Evolutionary conservation across 1,140 invertebrate genomes (phyloP).

Genomic region (Diprion similis): DNA sequence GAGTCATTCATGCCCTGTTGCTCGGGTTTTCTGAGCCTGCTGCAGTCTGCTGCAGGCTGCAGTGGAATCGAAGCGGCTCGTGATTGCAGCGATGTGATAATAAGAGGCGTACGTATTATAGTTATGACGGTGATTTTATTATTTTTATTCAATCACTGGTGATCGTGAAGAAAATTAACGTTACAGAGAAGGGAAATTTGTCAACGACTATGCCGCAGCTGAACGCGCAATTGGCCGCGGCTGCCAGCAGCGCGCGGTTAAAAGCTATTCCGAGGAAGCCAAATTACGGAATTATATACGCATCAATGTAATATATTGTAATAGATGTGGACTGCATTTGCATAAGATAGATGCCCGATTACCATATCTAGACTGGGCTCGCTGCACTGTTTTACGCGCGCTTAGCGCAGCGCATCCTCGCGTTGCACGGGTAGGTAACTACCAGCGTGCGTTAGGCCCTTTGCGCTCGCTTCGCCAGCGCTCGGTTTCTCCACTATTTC

Average conservation of each 20-base stretch:
- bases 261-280: not conserved
- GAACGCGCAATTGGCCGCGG: not conserved
- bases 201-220: too few relatives aligned
- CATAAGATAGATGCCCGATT: not conserved
- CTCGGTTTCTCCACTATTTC: not conserved
- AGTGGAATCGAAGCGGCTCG: too few relatives aligned
- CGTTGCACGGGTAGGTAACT: not conserved
- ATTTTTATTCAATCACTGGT: too few relatives aligned
- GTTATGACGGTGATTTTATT: too few relatives aligned
- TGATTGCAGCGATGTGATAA: too few relatives aligned
- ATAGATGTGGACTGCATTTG: not conserved
- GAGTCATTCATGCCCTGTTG: too few relatives aligned
- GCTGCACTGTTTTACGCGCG: not conserved
- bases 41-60: too few relatives aligned
- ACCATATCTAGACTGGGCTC: slow-evolving; percentile 5
- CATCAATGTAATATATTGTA: not conserved
- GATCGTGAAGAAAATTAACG: too few relatives aligned
- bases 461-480: too few relatives aligned
- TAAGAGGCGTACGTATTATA: too few relatives aligned
- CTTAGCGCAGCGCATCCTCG: not conserved
- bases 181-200: too few relatives aligned
- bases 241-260: not conserved
- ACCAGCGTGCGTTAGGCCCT: not conserved
- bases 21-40: too few relatives aligned
- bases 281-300: slow-evolving; percentile 8